Base-by-base conservation (phyloP, 2,888 invertebrate genomes). In the Cosmia trapezina region DNA sequence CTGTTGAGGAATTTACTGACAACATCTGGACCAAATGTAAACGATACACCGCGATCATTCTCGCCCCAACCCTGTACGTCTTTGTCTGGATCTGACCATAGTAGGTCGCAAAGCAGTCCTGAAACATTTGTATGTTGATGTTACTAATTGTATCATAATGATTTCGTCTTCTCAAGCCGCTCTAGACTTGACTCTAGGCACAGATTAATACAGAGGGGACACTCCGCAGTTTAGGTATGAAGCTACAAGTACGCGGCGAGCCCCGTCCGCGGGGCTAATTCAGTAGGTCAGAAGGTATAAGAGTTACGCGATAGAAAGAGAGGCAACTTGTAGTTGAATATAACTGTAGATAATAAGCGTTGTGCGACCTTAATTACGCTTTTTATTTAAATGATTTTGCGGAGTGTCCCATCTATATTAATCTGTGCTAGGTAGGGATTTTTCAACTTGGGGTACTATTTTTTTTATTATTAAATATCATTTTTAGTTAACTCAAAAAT, bases 11-110 rank as follows among this genome's bases (percentile, higher is more conserved):
- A 99, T 95, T 99, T 99, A 93, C 98, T 98, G 86, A 99, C 99
- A 81, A 99, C 99, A 94, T 99, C 99, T 1, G 99, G 98, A 59
- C 99, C 99, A 93, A 99, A 99, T 22, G 99, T 99, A 95, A 99
- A 99, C 45, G 99, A 99, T 28, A 99, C 99, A 64, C 99, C 99
- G 89, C 99, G 98, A 93, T 99, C 99, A 92, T 99, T 99, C 93
- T 99, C 99, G 73, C 99, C 99, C 99, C 99, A 98, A 87, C 99
- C 98, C 93, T 98, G 98, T 17, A 98, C 98, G 91, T 98, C 98
- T 95, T 99, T 99, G 91, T 99, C 99, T 9, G 99, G 99, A 95
- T 99, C 99, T 47, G 99, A 99, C 99, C 99, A 99, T 76, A 99
- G 96, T 83, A 99, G 96, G 95, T 99, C 99, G 94, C 99, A 99